These are phyloP conservation scores for Spodoptera exigua DNA, from an alignment of 2,888 invertebrate genomes.

Conservation along the genomic window DNA sequence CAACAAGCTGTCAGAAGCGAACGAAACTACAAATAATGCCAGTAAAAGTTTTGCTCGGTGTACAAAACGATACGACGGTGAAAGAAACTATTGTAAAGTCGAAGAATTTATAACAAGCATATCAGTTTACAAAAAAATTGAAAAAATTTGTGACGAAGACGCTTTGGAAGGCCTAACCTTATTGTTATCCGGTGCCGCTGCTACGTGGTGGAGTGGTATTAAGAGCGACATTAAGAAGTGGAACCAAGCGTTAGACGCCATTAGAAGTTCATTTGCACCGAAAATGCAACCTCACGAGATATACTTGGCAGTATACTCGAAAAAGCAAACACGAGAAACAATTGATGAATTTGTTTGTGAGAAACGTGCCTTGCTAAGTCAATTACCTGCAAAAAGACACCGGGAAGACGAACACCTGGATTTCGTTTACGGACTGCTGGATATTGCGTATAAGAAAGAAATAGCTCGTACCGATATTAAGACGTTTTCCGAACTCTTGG, in stretches of 20 bases:
- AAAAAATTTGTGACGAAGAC: conserved; percentile 4
- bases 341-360: no score
- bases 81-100: conserved; percentile 1
- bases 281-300: conserved; percentile 1
- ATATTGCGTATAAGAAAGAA: background rate
- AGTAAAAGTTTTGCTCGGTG: conserved; percentile 4
- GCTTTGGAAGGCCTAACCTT: background rate
- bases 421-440: conserved; percentile 3
- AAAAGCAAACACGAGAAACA: background rate
- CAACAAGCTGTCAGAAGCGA: no score
- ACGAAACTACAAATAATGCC: background rate
- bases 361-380: conserved; percentile 3
- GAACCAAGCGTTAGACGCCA: background rate
- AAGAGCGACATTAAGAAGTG: conserved; percentile 1
- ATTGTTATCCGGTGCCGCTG: background rate
- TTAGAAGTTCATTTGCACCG: background rate
- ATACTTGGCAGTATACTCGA: background rate
- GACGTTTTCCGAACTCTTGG: no score
- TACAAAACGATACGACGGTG: conserved; percentile 1
- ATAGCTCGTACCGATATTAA: background rate
- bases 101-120: no score
- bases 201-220: conserved; percentile 2
- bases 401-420: background rate
- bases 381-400: background rate
- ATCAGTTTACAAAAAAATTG: conserved; percentile 1